Conservation (phyloP, 2,888 invertebrate species). For the Timandra comae region DNA sequence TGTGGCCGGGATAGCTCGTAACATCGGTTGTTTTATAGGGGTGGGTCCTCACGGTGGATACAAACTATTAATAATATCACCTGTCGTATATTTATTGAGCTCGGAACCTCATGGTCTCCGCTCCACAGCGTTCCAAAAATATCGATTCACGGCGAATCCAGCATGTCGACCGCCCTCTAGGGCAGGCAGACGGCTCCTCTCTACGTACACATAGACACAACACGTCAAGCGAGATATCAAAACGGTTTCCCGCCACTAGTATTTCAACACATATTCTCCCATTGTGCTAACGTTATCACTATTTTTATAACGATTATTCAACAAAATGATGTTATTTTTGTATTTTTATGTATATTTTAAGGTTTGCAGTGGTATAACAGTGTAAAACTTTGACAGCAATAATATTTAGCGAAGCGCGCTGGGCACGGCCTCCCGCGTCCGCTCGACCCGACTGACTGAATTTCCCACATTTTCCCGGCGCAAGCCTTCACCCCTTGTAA, state of each 20-base stretch:
- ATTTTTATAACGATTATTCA: conserved; percentile 12
- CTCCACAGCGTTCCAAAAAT: conserved; percentile 71
- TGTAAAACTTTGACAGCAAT: conserved; percentile 60
- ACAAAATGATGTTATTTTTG: conserved; percentile 27
- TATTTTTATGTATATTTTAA: conserved; percentile 30
- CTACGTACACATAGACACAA: conserved; percentile 73
- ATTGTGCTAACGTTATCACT: conserved; percentile 23
- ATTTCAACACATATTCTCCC: conserved; percentile 53
- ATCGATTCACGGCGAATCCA: conserved; percentile 75
- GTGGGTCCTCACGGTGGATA: conserved; percentile 25
- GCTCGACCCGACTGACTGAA: conserved; percentile 70
- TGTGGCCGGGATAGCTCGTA: conserved; percentile 28
- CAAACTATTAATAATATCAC: conserved; percentile 46
- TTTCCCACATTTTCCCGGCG: conserved; percentile 72
- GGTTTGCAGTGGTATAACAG: conserved; percentile 43
- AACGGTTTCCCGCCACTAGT: conserved; percentile 76
- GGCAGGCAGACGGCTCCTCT: conserved; percentile 71
- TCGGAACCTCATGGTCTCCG: conserved; percentile 68
- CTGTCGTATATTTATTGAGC: conserved; percentile 69
- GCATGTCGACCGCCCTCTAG: conserved; percentile 74
- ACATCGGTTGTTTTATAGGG: conserved; percentile 13
- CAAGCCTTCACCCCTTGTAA: conserved; percentile 74
- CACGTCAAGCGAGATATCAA: conserved; percentile 74
- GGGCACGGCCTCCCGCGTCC: conserved; percentile 51
- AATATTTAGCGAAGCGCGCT: conserved; percentile 38